A percentile compares a stretch with the other conserved stretches of the same genome.
Conservation (phyloP, 2,888 invertebrate species). For the Drosophila rellima region DNA sequence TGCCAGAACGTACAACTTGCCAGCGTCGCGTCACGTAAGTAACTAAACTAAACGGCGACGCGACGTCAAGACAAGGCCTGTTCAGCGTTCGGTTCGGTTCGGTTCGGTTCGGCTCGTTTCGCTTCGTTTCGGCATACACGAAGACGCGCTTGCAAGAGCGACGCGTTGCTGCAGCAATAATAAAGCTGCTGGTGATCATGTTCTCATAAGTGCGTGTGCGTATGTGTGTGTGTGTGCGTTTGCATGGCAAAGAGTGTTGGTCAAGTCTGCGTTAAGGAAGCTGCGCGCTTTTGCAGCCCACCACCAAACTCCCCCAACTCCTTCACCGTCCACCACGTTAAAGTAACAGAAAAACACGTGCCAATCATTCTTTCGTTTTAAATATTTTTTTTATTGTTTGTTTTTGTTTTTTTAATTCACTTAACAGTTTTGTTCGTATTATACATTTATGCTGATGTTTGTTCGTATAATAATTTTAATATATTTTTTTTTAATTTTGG, state of each 20-base stretch:
- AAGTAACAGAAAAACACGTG: constrained; percentile 56
- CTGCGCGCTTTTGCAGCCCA: constrained; percentile 14
- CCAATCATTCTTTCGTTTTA: constrained; percentile 33
- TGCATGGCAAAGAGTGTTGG: constrained; percentile 1
- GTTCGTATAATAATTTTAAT: constrained; percentile 47
- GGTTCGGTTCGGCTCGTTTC: constrained; percentile 22
- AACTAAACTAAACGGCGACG: constrained; percentile 45
- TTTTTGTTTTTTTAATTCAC: constrained; percentile 38
- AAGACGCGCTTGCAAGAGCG: constrained; percentile 33
- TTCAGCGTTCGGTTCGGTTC: constrained; percentile 28
- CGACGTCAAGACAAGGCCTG: constrained; percentile 41
- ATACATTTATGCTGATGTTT: constrained; percentile 57
- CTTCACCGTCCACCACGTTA: background rate
- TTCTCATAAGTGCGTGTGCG: background rate
- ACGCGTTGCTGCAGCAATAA: constrained; percentile 2
- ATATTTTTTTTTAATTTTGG: constrained; percentile 27
- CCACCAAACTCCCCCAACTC: background rate
- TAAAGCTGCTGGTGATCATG: constrained; percentile 33
- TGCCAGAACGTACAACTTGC: constrained; percentile 47
- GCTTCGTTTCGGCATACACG: constrained; percentile 27
- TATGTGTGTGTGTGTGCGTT: background rate
- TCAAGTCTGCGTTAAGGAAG: constrained; percentile 31
- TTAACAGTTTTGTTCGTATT: constrained; percentile 69
- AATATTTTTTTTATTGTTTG: constrained; percentile 35
- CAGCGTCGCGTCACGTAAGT: constrained; percentile 64